Evolutionary conservation across 2,888 invertebrate species (phyloP), one percentile per base, ranked within the genome.

Genomic region (Corbicula japonica): DNA sequence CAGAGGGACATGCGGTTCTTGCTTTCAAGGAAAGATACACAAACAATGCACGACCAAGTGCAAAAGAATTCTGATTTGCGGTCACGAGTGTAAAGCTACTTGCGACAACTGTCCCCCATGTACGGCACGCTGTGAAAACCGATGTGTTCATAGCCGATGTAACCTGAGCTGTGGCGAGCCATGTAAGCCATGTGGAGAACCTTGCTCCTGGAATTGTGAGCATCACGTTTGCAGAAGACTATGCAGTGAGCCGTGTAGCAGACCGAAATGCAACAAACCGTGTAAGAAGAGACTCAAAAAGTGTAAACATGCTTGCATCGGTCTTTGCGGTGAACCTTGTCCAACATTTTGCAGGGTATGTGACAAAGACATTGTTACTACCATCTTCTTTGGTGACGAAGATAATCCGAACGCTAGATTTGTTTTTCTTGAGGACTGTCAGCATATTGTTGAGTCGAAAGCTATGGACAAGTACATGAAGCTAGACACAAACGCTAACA

Each of bases 281-380:
- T 93, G 94, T 80, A 35, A n/a, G 12, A 88, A 89, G 78, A 77
- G 41, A 15, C 87, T 93, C 6, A 60, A 85, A 26, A 58, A 58
- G 48, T 96, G 96, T 77, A 71, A 70, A 15, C 89, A 89, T 71
- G 30, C 32, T 10, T 89, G 96, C 93, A 94, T 95, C 90, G 96
- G 96, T 18, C 94, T 96, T 60, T 96, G 96, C 93, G 96, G 96
- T n/a, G 96, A 96, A 92, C 95, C 94, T 15, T 96, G 96, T 91
- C 96, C 96, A 28, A 92, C 92, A 48, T 87, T 95, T 66, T 96
- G 96, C 93, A 92, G 94, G 32, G 56, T 91, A 18, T 96, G 96
- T 93, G 87, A 95, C 69, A 65, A 85, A 26, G 87, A 90, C 1
- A 84, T 52, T 21, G 46, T 86, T 21, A 78, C 61, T 2, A 85